phyloP scores from a whole-genome alignment of 2,113 vertebrate species.

The Takifugu bimaculatus region DNA sequence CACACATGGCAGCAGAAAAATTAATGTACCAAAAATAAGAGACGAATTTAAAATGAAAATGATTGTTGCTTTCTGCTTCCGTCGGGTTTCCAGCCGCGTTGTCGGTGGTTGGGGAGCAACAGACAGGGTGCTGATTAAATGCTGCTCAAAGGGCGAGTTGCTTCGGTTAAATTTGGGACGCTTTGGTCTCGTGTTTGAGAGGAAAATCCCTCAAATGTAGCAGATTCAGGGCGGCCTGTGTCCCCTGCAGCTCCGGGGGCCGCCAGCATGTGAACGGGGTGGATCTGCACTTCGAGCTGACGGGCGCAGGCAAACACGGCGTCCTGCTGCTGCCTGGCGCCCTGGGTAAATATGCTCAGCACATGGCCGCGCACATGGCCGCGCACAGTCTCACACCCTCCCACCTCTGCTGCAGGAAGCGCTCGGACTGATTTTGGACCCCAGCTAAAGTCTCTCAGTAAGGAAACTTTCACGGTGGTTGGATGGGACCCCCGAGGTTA shows the following conservation, averaged over 20 bases:
- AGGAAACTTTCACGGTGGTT: conserved; percentile 81
- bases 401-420: conserved; percentile 69
- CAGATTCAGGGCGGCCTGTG: not conserved
- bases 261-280: conserved; percentile 82
- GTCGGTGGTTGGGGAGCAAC: no score
- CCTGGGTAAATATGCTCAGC: conserved; percentile 74
- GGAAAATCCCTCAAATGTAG: no score
- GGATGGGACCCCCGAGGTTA: conserved; percentile 90
- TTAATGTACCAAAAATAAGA: not conserved
- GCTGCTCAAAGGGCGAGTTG: no score
- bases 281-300: conserved; percentile 81
- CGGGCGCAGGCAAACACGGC: conserved; percentile 79
- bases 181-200: no score
- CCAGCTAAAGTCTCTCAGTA: conserved; percentile 82
- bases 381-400: not conserved
- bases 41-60: no score
- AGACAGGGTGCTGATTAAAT: not conserved
- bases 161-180: not conserved
- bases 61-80: not conserved
- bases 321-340: conserved; percentile 87
- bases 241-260: conserved; percentile 75
- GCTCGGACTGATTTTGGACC: conserved; percentile 85
- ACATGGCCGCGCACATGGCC: not conserved
- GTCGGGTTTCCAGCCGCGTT: no score
- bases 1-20: not conserved